phyloP scores from a whole-genome alignment of 2,113 vertebrate species.

The Rafetus swinhoei region DNA sequence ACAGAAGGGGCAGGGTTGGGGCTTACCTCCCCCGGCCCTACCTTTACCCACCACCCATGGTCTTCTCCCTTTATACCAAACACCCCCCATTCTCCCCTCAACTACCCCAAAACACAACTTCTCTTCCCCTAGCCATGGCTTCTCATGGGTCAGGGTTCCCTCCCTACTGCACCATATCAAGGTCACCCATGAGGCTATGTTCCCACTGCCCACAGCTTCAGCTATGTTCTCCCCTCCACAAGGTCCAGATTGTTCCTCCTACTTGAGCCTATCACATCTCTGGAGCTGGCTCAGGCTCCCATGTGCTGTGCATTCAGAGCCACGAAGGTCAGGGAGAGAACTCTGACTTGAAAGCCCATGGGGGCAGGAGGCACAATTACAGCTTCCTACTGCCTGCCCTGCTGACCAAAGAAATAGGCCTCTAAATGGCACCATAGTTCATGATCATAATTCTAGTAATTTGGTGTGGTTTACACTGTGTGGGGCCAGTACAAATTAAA shows the following conservation, averaged over 20 bases:
- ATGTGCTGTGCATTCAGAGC: background rate
- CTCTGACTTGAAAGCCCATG: background rate
- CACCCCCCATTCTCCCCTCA: background rate
- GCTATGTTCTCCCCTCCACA: background rate
- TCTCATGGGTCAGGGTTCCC: background rate
- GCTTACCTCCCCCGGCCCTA: no score
- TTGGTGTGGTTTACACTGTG: background rate
- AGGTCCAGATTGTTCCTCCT: background rate
- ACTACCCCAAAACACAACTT: background rate
- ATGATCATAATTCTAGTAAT: background rate
- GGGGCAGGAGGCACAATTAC: background rate
- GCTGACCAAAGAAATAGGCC: background rate
- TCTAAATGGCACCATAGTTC: background rate
- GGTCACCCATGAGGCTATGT: no score
- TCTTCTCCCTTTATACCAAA: background rate
- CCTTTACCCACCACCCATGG: no score
- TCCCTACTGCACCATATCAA: background rate
- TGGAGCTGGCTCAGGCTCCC: background rate
- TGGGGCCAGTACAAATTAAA: background rate
- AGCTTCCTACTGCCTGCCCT: background rate
- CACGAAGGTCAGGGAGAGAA: background rate
- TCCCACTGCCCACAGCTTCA: background rate
- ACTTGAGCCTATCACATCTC: background rate
- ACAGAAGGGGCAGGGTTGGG: no score
- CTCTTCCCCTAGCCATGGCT: background rate